Conservation (phyloP, 2,113 vertebrate genomes). For the Electrona antarctica region DNA sequence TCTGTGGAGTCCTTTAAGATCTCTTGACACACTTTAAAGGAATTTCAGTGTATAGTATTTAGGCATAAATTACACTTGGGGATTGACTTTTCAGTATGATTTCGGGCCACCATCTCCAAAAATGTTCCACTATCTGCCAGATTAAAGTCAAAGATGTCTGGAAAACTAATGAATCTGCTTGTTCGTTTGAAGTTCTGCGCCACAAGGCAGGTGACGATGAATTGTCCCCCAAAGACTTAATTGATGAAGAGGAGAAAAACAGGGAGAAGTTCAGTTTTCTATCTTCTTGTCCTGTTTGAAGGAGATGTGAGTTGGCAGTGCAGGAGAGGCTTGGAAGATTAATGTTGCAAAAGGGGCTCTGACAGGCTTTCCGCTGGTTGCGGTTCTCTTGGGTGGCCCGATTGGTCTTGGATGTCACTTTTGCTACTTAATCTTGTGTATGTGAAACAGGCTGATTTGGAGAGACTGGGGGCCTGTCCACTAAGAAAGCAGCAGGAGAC, state of each 20-base stretch:
- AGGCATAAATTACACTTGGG: slow-evolving; percentile 43
- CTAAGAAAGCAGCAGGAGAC: slow-evolving; percentile 82
- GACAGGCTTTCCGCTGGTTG: slow-evolving; percentile 94
- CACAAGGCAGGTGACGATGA: slow-evolving; percentile 70
- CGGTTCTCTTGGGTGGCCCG: slow-evolving; percentile 96
- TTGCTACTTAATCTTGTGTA: slow-evolving; percentile 99
- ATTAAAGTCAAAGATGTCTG: slow-evolving; percentile 64
- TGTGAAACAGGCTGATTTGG: slow-evolving; percentile 93
- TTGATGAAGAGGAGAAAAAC: slow-evolving; percentile 74
- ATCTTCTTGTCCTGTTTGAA: slow-evolving; percentile 86
- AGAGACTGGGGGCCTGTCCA: slow-evolving; percentile 73
- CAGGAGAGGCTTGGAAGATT: slow-evolving; percentile 94
- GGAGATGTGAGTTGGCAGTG: slow-evolving; percentile 96
- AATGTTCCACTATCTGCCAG: slow-evolving; percentile 31
- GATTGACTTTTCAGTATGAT: slow-evolving; percentile 12
- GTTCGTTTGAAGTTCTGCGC: slow-evolving; percentile 68
- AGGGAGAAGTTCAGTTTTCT: slow-evolving; percentile 73
- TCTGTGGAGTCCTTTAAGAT: slow-evolving; percentile 22
- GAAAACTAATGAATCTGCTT: slow-evolving; percentile 66
- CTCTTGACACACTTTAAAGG: slow-evolving; percentile 18
- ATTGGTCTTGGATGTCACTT: slow-evolving; percentile 99
- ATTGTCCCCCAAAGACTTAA: slow-evolving; percentile 84
- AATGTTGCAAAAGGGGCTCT: slow-evolving; percentile 94
- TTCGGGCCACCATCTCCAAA: slow-evolving; percentile 37
- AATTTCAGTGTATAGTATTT: not conserved